Evolutionary conservation across 37 sponge, comb jelly and placozoan species (phyloP), one percentile per base, ranked within the genome.

Genomic region (Geodia barretti): DNA sequence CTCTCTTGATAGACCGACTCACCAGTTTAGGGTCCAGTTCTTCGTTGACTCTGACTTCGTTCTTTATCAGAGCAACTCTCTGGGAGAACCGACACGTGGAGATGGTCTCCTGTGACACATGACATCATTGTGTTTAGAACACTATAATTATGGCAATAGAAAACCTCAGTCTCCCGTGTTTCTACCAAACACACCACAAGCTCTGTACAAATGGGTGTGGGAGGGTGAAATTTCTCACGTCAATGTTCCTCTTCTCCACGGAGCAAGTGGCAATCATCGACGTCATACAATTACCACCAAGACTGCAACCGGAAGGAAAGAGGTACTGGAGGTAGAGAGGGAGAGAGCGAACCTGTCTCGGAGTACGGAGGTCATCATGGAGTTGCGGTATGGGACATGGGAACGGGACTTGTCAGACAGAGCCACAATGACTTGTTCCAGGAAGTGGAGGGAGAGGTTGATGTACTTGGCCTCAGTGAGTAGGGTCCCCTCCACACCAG

Each of bases 331-430:
- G n/a, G n/a, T n/a, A n/a, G n/a, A n/a, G n/a, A n/a, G n/a, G n/a
- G n/a, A n/a, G n/a, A n/a, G n/a, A n/a, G n/a, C n/a, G n/a, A n/a
- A 95, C 96, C 96, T 97, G 83, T 98, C 99, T 73, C 97, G 89
- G 40, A 98, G 69, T 36, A 98, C 93, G 62, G 93, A 96, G 23
- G 99, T 98, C 99, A 98, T 94, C 95, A 98, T 96, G 33, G 99
- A 96, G 82, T 98, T 98, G 23, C 99, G 77, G 68, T 98, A 98
- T 0, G 99, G 99, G 41, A 98, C 92, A 69, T 98, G 99, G 7
- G 89, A 73, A 30, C 96, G 86, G 0, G 88, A 89, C 76, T 94
- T 94, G 87, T 98, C 99, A 68, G 97, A 92, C 23, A 98, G 90
- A 31, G 99, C 95, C 42, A 94, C 93, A 78, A 98, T 98, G 25